A percentile compares a stretch with the other conserved stretches of the same genome.
These are phyloP conservation scores for Cecidostiba fungosa DNA, from an alignment of 2,888 invertebrate species.

Conservation along the genomic window DNA sequence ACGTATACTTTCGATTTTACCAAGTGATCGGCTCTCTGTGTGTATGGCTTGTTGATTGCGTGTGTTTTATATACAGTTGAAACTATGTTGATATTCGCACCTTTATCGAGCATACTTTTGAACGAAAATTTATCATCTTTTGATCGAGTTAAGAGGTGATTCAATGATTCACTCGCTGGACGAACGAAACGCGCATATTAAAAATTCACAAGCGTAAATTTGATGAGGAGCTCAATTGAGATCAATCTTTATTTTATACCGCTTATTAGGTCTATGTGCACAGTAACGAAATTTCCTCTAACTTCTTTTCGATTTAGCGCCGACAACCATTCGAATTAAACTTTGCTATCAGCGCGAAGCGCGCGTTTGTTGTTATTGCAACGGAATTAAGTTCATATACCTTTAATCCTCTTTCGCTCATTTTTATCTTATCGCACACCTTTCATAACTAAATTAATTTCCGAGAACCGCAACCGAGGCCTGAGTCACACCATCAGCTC, in stretches of 20 bases:
- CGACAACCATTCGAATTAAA: neutral
- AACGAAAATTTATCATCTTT: neutral
- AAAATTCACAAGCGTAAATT: neutral
- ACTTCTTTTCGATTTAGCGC: neutral
- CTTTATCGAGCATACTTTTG: neutral
- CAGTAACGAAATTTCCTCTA: neutral
- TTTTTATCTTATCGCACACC: constrained; percentile 3
- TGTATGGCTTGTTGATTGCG: neutral
- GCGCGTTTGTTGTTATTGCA: neutral
- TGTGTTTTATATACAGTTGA: neutral
- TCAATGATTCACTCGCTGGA: neutral
- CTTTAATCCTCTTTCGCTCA: neutral
- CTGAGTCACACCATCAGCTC: neutral
- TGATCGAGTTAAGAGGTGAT: neutral
- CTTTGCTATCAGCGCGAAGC: neutral
- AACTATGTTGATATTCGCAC: neutral
- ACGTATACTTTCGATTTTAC: neutral
- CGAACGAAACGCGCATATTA: neutral
- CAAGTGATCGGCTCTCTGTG: neutral
- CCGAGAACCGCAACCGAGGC: neutral
- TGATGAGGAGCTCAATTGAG: too few relatives aligned
- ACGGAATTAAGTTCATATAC: neutral
- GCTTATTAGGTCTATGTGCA: neutral
- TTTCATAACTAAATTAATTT: constrained; percentile 11
- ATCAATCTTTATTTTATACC: neutral